These are phyloP conservation scores for Lithobates pipiens DNA, from an alignment of 2,797 vertebrate species.

Conservation along the genomic window DNA sequence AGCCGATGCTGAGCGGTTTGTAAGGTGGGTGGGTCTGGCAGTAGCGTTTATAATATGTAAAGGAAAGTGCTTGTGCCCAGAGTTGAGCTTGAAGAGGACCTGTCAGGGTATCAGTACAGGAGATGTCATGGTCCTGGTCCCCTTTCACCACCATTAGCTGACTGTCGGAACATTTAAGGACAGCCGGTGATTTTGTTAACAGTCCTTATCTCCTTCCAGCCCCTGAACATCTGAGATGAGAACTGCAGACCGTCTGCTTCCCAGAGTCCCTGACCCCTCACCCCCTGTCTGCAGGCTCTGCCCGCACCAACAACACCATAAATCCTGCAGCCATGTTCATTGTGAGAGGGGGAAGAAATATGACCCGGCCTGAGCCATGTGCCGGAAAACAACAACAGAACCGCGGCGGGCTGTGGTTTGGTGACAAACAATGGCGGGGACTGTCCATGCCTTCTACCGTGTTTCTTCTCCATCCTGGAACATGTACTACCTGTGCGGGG, in stretches of 20 bases:
- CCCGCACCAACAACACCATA: conserved; percentile 24
- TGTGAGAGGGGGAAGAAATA: conserved; percentile 10
- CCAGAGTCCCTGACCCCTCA: conserved; percentile 9
- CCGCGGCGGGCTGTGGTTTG: conserved; percentile 3
- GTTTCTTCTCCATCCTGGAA: too few species aligned
- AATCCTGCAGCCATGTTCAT: conserved; percentile 20
- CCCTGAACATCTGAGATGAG: conserved; percentile 16
- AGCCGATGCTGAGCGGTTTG: too few species aligned
- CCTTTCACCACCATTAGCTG: too few species aligned
- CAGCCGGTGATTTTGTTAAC: neutral
- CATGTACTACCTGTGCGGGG: too few species aligned
- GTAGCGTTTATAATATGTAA: too few species aligned
- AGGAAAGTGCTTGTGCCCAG: too few species aligned
- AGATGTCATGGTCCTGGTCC: too few species aligned
- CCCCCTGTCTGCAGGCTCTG: neutral
- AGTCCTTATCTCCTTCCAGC: conserved; percentile 14
- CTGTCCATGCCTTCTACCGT: too few species aligned
- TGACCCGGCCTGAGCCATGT: neutral
- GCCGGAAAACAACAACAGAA: neutral
- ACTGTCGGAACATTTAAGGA: neutral
- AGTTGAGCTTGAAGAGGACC: too few species aligned
- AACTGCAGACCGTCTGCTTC: conserved; percentile 24
- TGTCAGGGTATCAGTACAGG: too few species aligned
- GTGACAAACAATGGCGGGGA: conserved; percentile 19
- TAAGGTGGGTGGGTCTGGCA: too few species aligned